These are phyloP conservation scores for Sylvilagus floridanus DNA, from an alignment of 2,797 vertebrate genomes.

Conservation along the genomic window DNA sequence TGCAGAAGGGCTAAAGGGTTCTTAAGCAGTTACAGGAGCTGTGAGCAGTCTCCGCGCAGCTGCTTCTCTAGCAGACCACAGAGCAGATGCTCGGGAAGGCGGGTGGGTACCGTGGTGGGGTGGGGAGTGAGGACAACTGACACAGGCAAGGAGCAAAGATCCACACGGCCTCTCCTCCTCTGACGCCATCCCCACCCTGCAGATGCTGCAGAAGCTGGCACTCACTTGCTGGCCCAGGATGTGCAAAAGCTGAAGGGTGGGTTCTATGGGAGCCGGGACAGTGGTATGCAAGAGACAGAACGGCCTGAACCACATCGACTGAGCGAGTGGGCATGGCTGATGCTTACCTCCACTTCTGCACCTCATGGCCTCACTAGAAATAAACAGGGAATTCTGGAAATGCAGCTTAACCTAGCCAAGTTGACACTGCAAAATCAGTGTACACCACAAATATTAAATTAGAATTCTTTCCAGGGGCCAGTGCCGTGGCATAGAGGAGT, in stretches of 20 bases:
- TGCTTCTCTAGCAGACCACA: not conserved
- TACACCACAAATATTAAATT: not conserved
- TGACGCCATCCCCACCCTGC: not conserved
- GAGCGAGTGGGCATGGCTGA: rapidly evolving
- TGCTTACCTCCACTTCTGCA: not conserved
- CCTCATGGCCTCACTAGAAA: not conserved
- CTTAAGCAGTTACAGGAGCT: too few species aligned
- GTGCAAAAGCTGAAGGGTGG: not conserved
- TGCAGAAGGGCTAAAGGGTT: not conserved
- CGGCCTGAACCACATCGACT: not conserved
- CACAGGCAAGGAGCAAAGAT: not conserved
- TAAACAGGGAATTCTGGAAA: not conserved
- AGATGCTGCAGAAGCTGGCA: not conserved
- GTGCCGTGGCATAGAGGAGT: too few species aligned
- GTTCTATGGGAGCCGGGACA: not conserved
- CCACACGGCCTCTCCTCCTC: rapidly evolving
- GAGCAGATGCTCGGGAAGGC: not conserved
- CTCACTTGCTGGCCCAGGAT: not conserved
- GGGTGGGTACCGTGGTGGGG: rapidly evolving
- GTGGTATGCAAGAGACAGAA: too few species aligned
- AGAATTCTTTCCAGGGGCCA: not conserved
- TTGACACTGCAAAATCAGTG: not conserved
- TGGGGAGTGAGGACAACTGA: not conserved
- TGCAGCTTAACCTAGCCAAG: not conserved
- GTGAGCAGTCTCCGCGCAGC: rapidly evolving